Base-by-base conservation (phyloP, 2,888 invertebrate species). In the Dicyrtoma fusca region DNA sequence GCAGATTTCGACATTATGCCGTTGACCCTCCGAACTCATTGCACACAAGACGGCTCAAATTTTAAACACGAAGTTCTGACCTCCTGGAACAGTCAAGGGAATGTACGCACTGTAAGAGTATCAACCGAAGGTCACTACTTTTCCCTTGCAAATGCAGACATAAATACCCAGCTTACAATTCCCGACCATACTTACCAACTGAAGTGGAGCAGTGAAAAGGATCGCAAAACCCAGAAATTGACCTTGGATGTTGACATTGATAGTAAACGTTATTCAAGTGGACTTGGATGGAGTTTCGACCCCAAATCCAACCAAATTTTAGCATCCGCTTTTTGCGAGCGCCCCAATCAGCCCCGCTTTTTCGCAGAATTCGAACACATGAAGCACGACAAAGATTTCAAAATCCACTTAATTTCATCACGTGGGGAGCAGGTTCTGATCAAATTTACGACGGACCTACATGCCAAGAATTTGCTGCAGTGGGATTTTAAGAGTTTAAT, bases 121-220 rank as follows among this genome's bases (percentile, higher is more conserved):
- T 17, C 57, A 13, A 4, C 65, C 8, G 47, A 64, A 47, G 71
- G 71, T 14, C 55, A 44, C 13, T 71, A 44, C 55, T 21, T 8
- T 3, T 47, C 59, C 4, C n/a, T 70, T 8, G n/a, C 69, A 0
- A 59, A 75, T 45, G 64, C 76, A 1, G 72, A 59, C n/a, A 25
- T 79, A 8, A 63, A 69, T 47, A 49, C 71, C 1, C 61, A 74
- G 8, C 1, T 76, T 2, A 49, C 57, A 3, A 19, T 75, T 14
- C 74, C 74, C 17, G 53, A 55, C 13, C 65, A 74, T 14, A 62
- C 63, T 11, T 74, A 69, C 34, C 23, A 72, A 55, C 64, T 65
- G 17, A 68, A 13, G 62, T 76, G 47, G 76, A 69, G 11, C 19
- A 70, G 13, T 45, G 71, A 57, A 70, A 74, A 55, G 55, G 65